Conservation (phyloP, 2,797 vertebrate species). For the Spheniscus humboldti region DNA sequence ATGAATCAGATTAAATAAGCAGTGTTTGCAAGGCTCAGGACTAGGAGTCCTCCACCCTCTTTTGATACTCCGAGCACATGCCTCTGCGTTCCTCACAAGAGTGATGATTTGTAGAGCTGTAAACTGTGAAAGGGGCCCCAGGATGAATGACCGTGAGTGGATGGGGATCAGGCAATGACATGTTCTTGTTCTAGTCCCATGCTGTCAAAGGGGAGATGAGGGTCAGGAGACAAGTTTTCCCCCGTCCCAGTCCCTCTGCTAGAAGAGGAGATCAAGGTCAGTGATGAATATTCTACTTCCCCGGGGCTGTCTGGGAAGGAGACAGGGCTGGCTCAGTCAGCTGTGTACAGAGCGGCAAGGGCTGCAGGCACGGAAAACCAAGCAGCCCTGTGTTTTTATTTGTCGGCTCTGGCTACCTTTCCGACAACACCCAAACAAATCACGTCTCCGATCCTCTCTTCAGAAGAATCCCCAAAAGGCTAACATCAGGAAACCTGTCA, state of each 20-base stretch:
- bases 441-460: background rate
- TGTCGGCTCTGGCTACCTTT: background rate
- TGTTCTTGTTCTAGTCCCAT: background rate
- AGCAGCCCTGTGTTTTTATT: background rate
- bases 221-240: background rate
- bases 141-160: background rate
- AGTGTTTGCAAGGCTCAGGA: background rate
- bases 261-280: background rate
- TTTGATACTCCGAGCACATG: background rate
- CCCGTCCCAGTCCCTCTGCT: fast-evolving
- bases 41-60: background rate
- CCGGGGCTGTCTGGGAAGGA: background rate
- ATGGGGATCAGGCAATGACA: background rate
- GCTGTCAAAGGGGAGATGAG: background rate
- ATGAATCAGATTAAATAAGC: background rate
- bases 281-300: background rate
- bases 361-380: background rate
- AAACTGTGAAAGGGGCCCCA: background rate
- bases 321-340: background rate
- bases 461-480: background rate
- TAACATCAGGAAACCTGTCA: background rate
- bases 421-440: background rate
- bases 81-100: background rate
- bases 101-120: background rate
- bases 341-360: background rate